Evolutionary conservation across 2,888 invertebrate genomes (phyloP), one percentile per base, ranked within the genome.

Genomic region (Drepana falcataria): DNA sequence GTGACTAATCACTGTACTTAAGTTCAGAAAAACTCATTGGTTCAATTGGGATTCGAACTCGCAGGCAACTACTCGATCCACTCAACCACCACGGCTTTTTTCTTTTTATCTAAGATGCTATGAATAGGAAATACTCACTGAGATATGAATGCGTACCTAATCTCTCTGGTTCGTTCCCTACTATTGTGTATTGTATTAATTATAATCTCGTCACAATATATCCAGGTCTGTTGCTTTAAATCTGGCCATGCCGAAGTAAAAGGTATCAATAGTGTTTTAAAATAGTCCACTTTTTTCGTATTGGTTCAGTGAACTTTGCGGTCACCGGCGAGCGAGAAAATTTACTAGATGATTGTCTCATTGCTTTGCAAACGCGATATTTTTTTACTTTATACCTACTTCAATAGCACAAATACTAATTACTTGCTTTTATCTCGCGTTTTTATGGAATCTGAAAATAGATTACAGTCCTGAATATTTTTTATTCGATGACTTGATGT

Each of bases 291-390:
- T 67, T 73, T 71, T 71, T 70, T 64, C 65, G 67, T 70, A 56
- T 59, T 71, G 74, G 82, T 81, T 82, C 81, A 79, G 63, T 78
- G 80, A 82, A 79, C 81, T 77, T 75, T 63, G 66, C 75, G 75
- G 81, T 80, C 80, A 75, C 68, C 65, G 66, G 55, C 73, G 72
- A 70, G 61, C 68, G 59, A 63, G 63, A 71, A 59, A 73, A 68
- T 65, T 77, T 72, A 21, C 53, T 58, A 66, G 66, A 64, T 63
- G 62, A 63, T 71, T 65, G 65, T 63, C 64, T 68, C 66, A 71
- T 62, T 72, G 59, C 53, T 63, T 62, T 57, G 57, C 60, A 63
- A 58, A 48, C 35, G 9, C 21, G 35, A 44, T 44, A 9, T 9
- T 44, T 44, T 9, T 44, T 9, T 9, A 3, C 37, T 4, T 5